phyloP scores from a whole-genome alignment of 2,113 vertebrate species.

The Phylloscopus trochiloides region DNA sequence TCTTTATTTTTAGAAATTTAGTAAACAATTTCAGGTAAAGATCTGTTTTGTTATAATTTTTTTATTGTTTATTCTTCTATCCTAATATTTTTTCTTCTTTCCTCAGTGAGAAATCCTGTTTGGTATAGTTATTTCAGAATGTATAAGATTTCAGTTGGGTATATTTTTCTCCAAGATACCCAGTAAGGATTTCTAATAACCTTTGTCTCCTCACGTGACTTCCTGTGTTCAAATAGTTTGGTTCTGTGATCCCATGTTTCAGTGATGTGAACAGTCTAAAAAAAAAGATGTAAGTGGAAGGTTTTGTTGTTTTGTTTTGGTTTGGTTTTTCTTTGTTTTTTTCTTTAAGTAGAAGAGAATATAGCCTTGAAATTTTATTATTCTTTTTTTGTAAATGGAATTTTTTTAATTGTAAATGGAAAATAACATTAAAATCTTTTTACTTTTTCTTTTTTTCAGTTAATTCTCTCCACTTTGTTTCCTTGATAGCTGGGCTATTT shows the following conservation, averaged over 20 bases:
- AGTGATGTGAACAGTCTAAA: neutral
- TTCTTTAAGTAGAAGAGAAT: neutral
- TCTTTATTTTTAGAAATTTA: neutral
- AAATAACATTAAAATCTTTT: neutral
- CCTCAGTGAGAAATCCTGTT: neutral
- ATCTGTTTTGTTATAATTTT: neutral
- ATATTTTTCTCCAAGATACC: neutral
- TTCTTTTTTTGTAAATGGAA: neutral
- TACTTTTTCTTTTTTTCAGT: neutral
- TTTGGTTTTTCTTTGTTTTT: neutral
- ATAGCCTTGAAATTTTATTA: neutral
- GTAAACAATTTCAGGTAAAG: neutral
- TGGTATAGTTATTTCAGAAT: neutral
- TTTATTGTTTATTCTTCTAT: neutral
- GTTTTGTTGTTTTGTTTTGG: too few species aligned
- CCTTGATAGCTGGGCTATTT: neutral
- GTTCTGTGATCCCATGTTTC: neutral
- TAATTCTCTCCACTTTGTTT: neutral
- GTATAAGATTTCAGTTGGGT: neutral
- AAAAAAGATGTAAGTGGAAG: neutral
- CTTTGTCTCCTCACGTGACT: neutral
- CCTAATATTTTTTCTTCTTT: neutral
- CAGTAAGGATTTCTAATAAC: neutral
- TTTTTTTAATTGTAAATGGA: neutral
- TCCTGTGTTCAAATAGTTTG: neutral